These are phyloP conservation scores for Drosophila mayaguana DNA, from an alignment of 2,888 invertebrate genomes.

Conservation along the genomic window DNA sequence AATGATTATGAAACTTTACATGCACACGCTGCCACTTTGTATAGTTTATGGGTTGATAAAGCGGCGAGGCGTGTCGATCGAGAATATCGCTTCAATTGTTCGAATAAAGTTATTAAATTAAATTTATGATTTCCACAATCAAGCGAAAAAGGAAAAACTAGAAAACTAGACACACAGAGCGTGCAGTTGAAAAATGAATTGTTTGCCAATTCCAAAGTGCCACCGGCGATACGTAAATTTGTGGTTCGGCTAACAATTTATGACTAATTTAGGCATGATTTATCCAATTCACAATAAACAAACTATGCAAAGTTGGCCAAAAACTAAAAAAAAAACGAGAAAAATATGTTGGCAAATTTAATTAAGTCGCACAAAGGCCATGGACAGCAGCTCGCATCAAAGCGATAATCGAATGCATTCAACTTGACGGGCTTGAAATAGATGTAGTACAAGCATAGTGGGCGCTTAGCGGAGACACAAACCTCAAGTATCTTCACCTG, in stretches of 20 bases:
- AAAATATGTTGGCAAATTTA: constrained; percentile 38
- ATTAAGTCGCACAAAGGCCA: constrained; percentile 61
- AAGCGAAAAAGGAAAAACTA: neutral
- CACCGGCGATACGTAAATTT: constrained; percentile 58
- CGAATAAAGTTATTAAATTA: constrained; percentile 72
- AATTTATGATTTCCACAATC: constrained; percentile 67
- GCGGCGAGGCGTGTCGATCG: constrained; percentile 32
- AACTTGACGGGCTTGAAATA: constrained; percentile 22
- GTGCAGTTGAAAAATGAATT: constrained; percentile 63
- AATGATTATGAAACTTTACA: constrained; percentile 74
- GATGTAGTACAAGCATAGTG: neutral
- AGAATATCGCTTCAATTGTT: constrained; percentile 41
- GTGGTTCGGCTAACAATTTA: constrained; percentile 57
- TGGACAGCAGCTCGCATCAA: constrained; percentile 44
- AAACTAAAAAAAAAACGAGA: neutral
- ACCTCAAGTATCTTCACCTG: constrained; percentile 41
- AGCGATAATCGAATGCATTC: constrained; percentile 50
- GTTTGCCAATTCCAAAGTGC: constrained; percentile 60
- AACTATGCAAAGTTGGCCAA: constrained; percentile 31
- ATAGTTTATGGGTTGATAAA: constrained; percentile 70
- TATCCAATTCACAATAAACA: constrained; percentile 68
- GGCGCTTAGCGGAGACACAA: constrained; percentile 48
- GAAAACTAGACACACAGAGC: constrained; percentile 16
- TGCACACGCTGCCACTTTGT: constrained; percentile 65
- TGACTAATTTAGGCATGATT: constrained; percentile 75